phyloP scores from a whole-genome alignment of 2,113 vertebrate genomes.

The Hippocampus zosterae region DNA sequence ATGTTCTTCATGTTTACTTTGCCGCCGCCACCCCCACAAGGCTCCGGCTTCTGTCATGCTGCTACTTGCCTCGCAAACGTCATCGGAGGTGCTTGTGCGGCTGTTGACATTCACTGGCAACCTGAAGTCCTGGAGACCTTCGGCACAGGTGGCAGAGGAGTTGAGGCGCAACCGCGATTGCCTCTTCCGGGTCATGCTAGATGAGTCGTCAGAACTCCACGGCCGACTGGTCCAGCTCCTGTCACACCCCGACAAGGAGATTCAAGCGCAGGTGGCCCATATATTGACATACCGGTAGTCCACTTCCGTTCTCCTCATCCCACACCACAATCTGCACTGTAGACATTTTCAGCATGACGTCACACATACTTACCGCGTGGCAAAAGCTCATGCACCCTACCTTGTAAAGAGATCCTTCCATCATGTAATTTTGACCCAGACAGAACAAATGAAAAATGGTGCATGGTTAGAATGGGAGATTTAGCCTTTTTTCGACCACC shows the following conservation, averaged over 20 bases:
- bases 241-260: conserved; percentile 77
- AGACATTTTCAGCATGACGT: background rate
- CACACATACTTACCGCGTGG: background rate
- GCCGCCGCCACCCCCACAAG: conserved; percentile 43
- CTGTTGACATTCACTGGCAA: conserved; percentile 80
- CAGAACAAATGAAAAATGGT: background rate
- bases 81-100: conserved; percentile 80
- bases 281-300: conserved; percentile 65
- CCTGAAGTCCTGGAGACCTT: conserved; percentile 70
- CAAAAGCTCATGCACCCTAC: background rate
- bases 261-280: conserved; percentile 81
- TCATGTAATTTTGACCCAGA: background rate
- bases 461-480: no score
- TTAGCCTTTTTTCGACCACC: background rate
- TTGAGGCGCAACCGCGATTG: conserved; percentile 72
- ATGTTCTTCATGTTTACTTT: background rate
- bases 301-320: background rate
- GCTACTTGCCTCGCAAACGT: conserved; percentile 74
- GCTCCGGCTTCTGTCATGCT: conserved; percentile 79
- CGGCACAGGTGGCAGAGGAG: conserved; percentile 65
- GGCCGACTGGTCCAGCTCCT: conserved; percentile 77
- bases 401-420: background rate
- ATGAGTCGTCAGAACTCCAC: conserved; percentile 72
- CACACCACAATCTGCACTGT: background rate
- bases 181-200: conserved; percentile 78